Evolutionary conservation across 2,113 vertebrate genomes (phyloP).

Genomic region (Heloderma charlesbogerti): DNA sequence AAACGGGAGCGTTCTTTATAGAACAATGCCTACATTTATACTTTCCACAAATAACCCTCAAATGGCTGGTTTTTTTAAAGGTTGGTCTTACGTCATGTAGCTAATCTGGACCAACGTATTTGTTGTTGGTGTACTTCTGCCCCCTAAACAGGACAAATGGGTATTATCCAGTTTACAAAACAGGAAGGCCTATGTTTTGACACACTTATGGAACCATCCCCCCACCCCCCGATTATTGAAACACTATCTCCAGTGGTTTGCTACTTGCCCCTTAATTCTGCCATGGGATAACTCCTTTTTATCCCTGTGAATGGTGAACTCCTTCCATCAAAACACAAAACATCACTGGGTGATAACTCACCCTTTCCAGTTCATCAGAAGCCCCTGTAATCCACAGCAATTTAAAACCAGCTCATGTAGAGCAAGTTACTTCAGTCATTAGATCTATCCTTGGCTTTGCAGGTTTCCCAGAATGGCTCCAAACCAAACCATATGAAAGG

Average conservation of each 20-base stretch:
- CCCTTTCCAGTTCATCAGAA: not conserved
- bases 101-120: not conserved
- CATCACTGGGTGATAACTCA: not conserved
- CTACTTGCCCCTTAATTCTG: not conserved
- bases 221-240: too few relatives aligned
- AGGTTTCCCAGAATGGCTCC: constrained; percentile 25
- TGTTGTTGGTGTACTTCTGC: not conserved
- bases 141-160: not conserved
- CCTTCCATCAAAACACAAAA: constrained; percentile 40
- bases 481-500: constrained; percentile 35
- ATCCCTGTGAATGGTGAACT: constrained; percentile 11
- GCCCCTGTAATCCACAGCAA: constrained; percentile 30
- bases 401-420: not conserved
- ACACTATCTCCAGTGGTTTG: not conserved
- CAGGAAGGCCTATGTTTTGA: not conserved
- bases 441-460: constrained; percentile 29
- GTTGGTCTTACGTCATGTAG: not conserved
- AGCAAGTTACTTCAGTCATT: constrained; percentile 24
- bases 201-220: not conserved
- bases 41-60: not conserved
- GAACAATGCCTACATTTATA: not conserved
- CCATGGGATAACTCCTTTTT: not conserved
- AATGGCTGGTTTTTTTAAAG: not conserved
- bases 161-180: not conserved
- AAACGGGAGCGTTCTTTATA: not conserved